phyloP scores from a whole-genome alignment of 2,113 vertebrate genomes.

The Carassius carassius region DNA sequence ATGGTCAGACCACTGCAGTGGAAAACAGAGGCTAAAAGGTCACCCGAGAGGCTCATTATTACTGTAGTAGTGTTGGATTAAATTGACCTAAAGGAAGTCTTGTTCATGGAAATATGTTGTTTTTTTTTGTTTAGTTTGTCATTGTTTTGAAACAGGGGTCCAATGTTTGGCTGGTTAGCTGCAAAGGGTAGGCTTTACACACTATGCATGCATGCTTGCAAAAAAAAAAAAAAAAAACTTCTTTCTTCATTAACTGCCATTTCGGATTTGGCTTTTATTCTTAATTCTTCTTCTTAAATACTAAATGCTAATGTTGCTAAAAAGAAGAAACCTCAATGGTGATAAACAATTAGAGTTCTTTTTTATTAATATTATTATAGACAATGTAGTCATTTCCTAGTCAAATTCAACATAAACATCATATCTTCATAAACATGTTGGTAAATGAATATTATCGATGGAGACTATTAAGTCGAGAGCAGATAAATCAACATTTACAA shows the following conservation, averaged over 20 bases:
- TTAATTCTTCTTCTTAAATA: background rate
- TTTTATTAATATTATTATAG: slow-evolving; percentile 13
- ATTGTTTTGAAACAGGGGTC: background rate
- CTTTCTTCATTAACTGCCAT: background rate
- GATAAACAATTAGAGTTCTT: slow-evolving; percentile 1
- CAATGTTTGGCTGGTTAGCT: background rate
- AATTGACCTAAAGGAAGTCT: background rate
- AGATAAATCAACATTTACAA: slow-evolving; percentile 63
- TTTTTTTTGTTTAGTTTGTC: background rate
- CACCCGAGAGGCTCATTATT: background rate
- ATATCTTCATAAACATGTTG: slow-evolving; percentile 40
- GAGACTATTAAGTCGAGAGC: slow-evolving; percentile 61
- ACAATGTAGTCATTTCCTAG: slow-evolving; percentile 40
- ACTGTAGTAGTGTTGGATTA: background rate
- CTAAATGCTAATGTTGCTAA: background rate
- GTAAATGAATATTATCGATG: slow-evolving; percentile 53
- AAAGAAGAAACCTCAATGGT: background rate
- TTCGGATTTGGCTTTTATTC: background rate
- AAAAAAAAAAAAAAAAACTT: background rate
- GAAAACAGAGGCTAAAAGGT: background rate
- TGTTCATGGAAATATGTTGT: no score
- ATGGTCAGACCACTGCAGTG: background rate
- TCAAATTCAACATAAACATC: slow-evolving; percentile 50
- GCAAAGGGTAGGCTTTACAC: background rate
- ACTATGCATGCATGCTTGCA: background rate